phyloP scores from a whole-genome alignment of 1,140 invertebrate species.

The Capitella teleta region DNA sequence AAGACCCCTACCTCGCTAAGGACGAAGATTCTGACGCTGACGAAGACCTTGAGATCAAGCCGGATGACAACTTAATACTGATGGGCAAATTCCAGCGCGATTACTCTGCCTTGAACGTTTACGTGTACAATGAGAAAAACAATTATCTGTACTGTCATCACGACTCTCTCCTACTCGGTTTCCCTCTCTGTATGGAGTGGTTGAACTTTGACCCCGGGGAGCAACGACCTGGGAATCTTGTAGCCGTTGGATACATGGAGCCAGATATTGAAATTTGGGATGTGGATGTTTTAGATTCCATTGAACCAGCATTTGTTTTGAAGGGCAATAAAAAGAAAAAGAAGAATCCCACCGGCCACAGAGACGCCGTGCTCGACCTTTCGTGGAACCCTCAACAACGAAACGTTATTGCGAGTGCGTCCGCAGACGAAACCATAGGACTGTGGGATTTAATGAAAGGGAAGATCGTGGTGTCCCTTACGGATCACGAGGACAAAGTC shows the following conservation, averaged over 20 bases:
- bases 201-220: conserved; percentile 65
- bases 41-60: conserved; percentile 72
- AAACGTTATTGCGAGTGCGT: conserved; percentile 81
- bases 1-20: conserved; percentile 50
- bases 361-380: conserved; percentile 78
- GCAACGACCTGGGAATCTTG: conserved; percentile 64
- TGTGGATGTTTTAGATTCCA: conserved; percentile 76
- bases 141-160: conserved; percentile 86
- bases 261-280: conserved; percentile 90
- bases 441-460: conserved; percentile 84
- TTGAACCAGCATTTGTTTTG: conserved; percentile 73
- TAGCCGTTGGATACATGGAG: conserved; percentile 82
- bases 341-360: conserved; percentile 55
- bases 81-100: conserved; percentile 78
- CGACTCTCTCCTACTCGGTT: conserved; percentile 74
- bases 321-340: conserved; percentile 56
- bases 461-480: conserved; percentile 59
- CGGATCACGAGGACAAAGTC: conserved; percentile 66
- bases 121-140: conserved; percentile 82
- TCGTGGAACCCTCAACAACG: conserved; percentile 73
- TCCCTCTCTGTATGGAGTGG: conserved; percentile 87
- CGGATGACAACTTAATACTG: conserved; percentile 80
- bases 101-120: conserved; percentile 72
- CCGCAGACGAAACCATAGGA: conserved; percentile 75
- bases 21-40: conserved; percentile 67